phyloP scores from a whole-genome alignment of 2,888 invertebrate species.

The Pantelozetes paolii region DNA sequence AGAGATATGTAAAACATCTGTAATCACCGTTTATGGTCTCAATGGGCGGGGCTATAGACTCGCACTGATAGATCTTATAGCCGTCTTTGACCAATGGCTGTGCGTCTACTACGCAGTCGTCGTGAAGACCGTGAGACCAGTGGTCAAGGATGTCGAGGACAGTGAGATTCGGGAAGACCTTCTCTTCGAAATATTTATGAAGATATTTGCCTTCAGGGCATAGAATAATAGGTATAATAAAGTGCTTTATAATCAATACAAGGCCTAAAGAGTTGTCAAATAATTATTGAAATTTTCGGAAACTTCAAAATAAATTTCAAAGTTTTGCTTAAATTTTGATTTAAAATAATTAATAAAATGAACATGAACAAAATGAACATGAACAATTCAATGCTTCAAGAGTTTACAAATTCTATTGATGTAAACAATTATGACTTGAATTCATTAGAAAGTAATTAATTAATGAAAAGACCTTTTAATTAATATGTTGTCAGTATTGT shows the following conservation, averaged over 20 bases:
- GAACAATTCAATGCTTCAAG: too few species aligned
- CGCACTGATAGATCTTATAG: conserved; percentile 11
- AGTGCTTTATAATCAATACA: neutral
- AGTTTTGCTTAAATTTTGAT: too few species aligned
- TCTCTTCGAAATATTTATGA: conserved; percentile 36
- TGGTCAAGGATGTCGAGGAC: conserved; percentile 24
- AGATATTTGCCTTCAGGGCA: conserved; percentile 10
- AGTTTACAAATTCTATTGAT: too few species aligned
- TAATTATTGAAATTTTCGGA: too few species aligned
- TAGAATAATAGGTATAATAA: neutral
- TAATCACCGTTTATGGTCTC: conserved; percentile 37
- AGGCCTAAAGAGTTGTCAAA: neutral
- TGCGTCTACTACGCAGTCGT: conserved; percentile 35
- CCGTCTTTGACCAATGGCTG: conserved; percentile 28
- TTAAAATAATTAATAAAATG: too few species aligned
- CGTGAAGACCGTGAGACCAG: conserved; percentile 19
- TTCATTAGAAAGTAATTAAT: too few species aligned
- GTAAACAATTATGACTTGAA: too few species aligned
- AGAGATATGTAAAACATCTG: conserved; percentile 38
- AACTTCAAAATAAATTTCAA: too few species aligned
- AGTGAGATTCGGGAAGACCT: conserved; percentile 1
- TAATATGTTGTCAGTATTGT: too few species aligned
- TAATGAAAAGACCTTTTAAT: too few species aligned
- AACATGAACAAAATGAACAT: too few species aligned
- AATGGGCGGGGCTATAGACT: neutral